Conservation (phyloP, 2,113 vertebrate species). For the Stercorarius parasiticus region DNA sequence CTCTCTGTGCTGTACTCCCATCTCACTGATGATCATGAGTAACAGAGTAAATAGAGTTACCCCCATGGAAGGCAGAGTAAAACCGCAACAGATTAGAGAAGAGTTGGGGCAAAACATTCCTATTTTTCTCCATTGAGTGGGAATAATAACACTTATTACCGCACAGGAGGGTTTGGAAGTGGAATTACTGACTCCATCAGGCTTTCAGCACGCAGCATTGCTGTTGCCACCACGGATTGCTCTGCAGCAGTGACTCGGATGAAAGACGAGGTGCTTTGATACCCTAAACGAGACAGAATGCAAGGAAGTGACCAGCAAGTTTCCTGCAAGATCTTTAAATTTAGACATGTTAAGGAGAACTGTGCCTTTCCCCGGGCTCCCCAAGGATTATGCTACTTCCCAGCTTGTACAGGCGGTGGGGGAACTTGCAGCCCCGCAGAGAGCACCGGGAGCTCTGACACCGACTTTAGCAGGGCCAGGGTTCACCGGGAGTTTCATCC, state of each 20-base stretch:
- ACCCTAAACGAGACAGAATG: background rate
- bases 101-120: background rate
- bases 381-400: background rate
- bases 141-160: background rate
- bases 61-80: rapidly evolving
- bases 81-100: background rate
- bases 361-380: background rate
- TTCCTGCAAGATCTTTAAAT: background rate
- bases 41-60: background rate
- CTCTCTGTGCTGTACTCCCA: background rate
- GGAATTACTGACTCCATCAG: rapidly evolving
- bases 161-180: background rate
- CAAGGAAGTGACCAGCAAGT: background rate
- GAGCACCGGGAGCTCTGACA: background rate
- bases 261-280: background rate
- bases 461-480: background rate
- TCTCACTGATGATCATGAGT: background rate
- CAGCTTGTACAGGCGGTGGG: background rate
- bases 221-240: background rate
- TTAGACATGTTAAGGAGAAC: background rate
- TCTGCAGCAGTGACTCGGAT: background rate
- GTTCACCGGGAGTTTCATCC: background rate
- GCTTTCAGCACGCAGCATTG: background rate
- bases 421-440: background rate
- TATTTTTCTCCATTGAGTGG: background rate